Conservation (phyloP, 2,797 vertebrate genomes). For the Sebastes goodei region DNA sequence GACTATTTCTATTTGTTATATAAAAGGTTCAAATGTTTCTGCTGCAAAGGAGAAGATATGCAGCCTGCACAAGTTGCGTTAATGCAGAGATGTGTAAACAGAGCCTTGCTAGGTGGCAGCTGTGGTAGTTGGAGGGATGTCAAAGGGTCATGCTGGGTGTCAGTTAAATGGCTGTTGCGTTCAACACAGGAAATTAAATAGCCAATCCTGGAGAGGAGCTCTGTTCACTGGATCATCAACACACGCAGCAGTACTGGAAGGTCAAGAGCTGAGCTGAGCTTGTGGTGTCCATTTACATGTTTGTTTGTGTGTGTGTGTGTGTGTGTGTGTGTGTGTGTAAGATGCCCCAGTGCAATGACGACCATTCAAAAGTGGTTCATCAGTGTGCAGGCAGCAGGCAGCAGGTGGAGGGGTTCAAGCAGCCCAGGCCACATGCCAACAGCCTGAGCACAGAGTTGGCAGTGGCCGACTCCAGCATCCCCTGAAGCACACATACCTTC, state of each 20-base stretch:
- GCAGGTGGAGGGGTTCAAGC: slow-evolving; percentile 63
- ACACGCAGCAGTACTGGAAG: slow-evolving; percentile 31
- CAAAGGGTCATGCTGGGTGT: slow-evolving; percentile 52
- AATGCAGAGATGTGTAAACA: slow-evolving; percentile 30
- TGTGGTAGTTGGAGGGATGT: slow-evolving; percentile 26
- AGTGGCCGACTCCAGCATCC: slow-evolving; percentile 46
- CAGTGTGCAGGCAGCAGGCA: slow-evolving; percentile 72
- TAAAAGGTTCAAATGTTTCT: neutral
- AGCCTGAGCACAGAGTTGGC: slow-evolving; percentile 58
- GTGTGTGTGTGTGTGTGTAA: slow-evolving; percentile 9
- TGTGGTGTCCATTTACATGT: slow-evolving; percentile 25
- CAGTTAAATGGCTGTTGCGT: slow-evolving; percentile 43
- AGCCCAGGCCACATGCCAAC: slow-evolving; percentile 78
- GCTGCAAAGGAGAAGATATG: slow-evolving; percentile 12
- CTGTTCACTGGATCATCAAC: slow-evolving; percentile 32
- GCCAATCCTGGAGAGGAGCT: slow-evolving; percentile 28
- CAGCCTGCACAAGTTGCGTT: neutral
- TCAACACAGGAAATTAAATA: slow-evolving; percentile 48
- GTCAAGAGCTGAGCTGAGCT: slow-evolving; percentile 40
- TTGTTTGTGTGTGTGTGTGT: slow-evolving; percentile 10
- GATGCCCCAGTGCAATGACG: slow-evolving; percentile 59
- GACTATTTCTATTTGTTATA: neutral
- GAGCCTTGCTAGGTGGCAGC: slow-evolving; percentile 30
- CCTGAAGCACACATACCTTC: slow-evolving; percentile 89
- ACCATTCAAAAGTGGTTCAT: slow-evolving; percentile 56